phyloP scores from a whole-genome alignment of 2,888 invertebrate species.

The Brachypterus glaber region DNA sequence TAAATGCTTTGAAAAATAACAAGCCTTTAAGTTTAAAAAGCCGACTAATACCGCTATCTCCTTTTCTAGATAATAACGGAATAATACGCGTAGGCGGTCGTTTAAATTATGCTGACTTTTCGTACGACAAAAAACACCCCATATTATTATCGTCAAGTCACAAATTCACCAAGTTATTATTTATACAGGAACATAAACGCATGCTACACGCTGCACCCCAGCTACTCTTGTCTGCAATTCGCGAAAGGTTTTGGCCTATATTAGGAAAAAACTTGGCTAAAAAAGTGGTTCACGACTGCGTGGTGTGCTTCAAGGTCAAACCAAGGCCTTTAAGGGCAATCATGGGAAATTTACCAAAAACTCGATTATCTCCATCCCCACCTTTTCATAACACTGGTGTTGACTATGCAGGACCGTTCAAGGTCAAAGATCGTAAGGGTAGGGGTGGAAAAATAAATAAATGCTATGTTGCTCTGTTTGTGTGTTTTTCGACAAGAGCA shows the following conservation, averaged over 20 bases:
- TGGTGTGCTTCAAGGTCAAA: conserved; percentile 20
- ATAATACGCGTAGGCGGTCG: conserved; percentile 16
- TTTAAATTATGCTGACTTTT: conserved; percentile 7
- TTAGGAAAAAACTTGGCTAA: conserved; percentile 18
- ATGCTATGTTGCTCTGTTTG: conserved; percentile 20
- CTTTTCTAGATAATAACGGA: conserved; percentile 12
- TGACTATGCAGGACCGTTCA: conserved; percentile 25
- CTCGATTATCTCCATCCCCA: conserved; percentile 14
- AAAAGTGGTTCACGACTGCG: conserved; percentile 17
- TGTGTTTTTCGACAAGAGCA: conserved; percentile 21
- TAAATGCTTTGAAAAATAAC: conserved; percentile 5
- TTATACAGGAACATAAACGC: conserved; percentile 14
- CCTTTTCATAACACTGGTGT: conserved; percentile 25
- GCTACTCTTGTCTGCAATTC: conserved; percentile 14
- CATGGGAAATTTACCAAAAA: conserved; percentile 25
- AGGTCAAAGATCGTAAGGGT: conserved; percentile 21
- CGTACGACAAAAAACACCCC: conserved; percentile 14
- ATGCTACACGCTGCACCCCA: conserved; percentile 16
- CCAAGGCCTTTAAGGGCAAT: conserved; percentile 15
- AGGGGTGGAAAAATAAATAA: conserved; percentile 18
- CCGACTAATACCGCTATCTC: conserved; percentile 12
- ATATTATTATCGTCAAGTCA: conserved; percentile 15
- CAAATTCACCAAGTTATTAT: conserved; percentile 14
- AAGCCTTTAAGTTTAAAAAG: conserved; percentile 3
- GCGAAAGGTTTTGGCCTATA: conserved; percentile 24